A percentile compares a stretch with the other conserved stretches of the same genome.
Evolutionary conservation across 2,113 vertebrate species (phyloP).

Genomic region (Gymnarchus niloticus): DNA sequence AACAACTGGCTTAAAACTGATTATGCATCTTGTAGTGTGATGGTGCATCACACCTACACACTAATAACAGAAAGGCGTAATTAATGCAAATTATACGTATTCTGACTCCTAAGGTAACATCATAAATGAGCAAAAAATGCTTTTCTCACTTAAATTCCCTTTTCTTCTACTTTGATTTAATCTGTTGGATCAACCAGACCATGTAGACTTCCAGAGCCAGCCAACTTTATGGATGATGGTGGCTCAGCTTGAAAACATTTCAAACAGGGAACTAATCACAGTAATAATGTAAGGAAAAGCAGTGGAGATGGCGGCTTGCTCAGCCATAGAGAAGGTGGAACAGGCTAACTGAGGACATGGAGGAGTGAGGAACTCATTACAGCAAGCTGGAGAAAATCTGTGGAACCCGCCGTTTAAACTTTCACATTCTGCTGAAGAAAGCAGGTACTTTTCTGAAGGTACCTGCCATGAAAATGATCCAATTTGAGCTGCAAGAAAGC

Average conservation of each 20-base stretch:
- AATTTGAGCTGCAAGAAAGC: background rate
- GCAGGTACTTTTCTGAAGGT: background rate
- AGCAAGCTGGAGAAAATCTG: slow-evolving; percentile 14
- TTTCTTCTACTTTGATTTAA: background rate
- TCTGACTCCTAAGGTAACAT: background rate
- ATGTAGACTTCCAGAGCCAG: background rate
- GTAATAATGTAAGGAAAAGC: background rate
- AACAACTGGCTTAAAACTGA: background rate
- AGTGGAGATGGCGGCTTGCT: background rate
- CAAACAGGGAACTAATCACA: background rate
- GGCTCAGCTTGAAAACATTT: background rate
- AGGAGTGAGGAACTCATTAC: slow-evolving; percentile 45
- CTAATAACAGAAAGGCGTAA: background rate
- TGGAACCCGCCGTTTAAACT: slow-evolving; percentile 23
- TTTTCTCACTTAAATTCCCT: too few relatives aligned
- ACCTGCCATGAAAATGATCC: background rate
- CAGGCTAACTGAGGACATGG: slow-evolving; percentile 27
- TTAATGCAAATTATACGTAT: background rate
- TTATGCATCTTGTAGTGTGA: background rate
- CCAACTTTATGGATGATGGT: background rate
- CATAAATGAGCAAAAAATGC: background rate
- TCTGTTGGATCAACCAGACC: background rate
- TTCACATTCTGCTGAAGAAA: background rate
- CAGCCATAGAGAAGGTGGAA: background rate
- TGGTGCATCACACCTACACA: background rate